Evolutionary conservation across 1,140 invertebrate genomes (phyloP).

Genomic region (Drosophila triauraria): DNA sequence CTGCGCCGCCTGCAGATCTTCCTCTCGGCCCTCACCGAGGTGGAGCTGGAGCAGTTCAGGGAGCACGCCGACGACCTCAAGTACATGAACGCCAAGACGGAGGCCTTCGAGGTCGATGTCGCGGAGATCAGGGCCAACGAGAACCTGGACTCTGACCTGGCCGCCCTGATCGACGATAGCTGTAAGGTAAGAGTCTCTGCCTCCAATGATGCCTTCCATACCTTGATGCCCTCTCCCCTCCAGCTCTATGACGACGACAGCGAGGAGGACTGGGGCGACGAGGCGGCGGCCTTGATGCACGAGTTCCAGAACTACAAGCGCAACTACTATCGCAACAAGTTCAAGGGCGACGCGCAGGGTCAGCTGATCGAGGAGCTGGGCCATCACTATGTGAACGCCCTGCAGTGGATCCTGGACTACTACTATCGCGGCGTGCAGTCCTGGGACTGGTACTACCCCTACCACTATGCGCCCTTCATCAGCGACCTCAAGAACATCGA

Average conservation of each 20-base stretch:
- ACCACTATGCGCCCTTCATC: constrained; percentile 98
- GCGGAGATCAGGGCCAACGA: constrained; percentile 44
- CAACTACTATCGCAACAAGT: constrained; percentile 96
- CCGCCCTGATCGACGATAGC: constrained; percentile 66
- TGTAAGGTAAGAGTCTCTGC: constrained; percentile 44
- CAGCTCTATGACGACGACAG: constrained; percentile 60
- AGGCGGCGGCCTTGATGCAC: constrained; percentile 62
- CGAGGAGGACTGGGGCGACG: constrained; percentile 87
- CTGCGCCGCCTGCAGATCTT: constrained; percentile 94
- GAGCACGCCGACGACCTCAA: constrained; percentile 94
- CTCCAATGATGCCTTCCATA: neutral
- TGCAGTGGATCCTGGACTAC: constrained; percentile 98
- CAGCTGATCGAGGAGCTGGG: constrained; percentile 89
- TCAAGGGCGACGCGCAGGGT: constrained; percentile 90
- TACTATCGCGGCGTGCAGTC: constrained; percentile 98
- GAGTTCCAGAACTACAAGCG: constrained; percentile 95
- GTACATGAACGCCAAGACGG: constrained; percentile 92
- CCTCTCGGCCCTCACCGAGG: constrained; percentile 90
- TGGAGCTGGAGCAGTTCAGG: constrained; percentile 94
- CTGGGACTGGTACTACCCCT: constrained; percentile 99
- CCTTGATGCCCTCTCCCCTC: too few species aligned
- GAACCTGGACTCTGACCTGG: constrained; percentile 82
- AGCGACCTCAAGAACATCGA: constrained; percentile 95
- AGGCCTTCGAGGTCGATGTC: constrained; percentile 74
- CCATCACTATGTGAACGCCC: constrained; percentile 93